Evolutionary conservation across 2,113 vertebrate genomes (phyloP), one percentile per base, ranked within the genome.

Genomic region (Octodon degus): DNA sequence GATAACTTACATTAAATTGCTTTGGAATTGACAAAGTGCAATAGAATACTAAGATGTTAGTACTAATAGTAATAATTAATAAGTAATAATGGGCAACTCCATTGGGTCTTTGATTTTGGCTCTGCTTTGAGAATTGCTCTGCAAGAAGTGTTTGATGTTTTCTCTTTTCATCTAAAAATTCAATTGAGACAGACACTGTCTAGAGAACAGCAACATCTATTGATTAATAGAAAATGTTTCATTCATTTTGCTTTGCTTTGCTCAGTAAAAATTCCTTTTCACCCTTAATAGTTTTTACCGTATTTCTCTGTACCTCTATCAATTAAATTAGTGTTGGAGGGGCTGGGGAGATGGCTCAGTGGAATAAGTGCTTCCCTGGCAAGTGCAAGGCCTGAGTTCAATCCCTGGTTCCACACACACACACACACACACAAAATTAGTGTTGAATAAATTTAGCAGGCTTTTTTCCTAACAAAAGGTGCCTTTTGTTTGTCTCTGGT

Each of bases 131-230:
- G 86, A 94, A 84, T 27, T 90, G 43, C 81, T 85, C 22, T 94
- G 43, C 27, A 82, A 95, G 65, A 87, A 96, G 87, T 95, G 80
- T 94, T 96, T 97, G 91, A 93, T 68, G 47, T 72, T 86, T 95
- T 83, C 70, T 76, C 55, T 96, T 97, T 97, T 91, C 67, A 96
- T 94, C 89, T 94, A 93, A 97, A 98, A 96, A 89, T 95, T 94
- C 95, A 87, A 19, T 53, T 32, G 67, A 55, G 13, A 86, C 74
- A 84, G 89, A 88, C 74, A 83, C 63, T 94, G 10, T 89, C 79
- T 89, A 94, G 16, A 55, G 80, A 93, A 87, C 70, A 92, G 83
- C 84, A 95, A 58, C 67, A 88, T 95, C 53, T 91, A 70, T 81
- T 79, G 65, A 95, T 95, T 81, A 93, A 4, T 80, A 60, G 90